phyloP scores from a whole-genome alignment of 2,888 invertebrate genomes.

The Lithodes maja region DNA sequence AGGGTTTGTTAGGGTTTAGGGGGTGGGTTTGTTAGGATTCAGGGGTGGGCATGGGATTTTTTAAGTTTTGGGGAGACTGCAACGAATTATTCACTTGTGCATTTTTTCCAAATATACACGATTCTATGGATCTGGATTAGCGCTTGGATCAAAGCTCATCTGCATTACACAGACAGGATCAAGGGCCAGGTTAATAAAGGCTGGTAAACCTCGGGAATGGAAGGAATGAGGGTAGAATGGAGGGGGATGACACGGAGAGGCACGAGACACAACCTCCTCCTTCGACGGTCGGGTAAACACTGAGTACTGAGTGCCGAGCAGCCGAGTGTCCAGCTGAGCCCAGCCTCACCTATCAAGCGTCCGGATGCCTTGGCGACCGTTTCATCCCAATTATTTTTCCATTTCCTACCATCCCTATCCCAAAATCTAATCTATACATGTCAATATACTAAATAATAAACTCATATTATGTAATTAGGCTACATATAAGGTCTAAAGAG shows the following conservation, averaged over 20 bases:
- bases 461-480: no score
- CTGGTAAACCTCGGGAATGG: neutral
- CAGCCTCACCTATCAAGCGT: neutral
- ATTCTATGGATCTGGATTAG: neutral
- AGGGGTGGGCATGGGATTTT: no score
- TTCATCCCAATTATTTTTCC: neutral
- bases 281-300: neutral
- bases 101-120: no score
- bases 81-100: no score
- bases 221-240: neutral
- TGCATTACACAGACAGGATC: constrained; percentile 61
- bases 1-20: no score
- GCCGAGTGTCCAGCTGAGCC: neutral
- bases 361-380: neutral
- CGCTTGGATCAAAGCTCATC: constrained; percentile 57
- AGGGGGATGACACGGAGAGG: neutral
- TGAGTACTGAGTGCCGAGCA: neutral
- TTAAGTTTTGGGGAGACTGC: no score
- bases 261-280: neutral
- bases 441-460: neutral
- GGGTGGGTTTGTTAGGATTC: no score
- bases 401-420: neutral
- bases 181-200: constrained; percentile 29
- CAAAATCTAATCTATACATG: neutral
- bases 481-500: no score